Base-by-base conservation (phyloP, 2,113 vertebrate species). In the Thunnus thynnus region DNA sequence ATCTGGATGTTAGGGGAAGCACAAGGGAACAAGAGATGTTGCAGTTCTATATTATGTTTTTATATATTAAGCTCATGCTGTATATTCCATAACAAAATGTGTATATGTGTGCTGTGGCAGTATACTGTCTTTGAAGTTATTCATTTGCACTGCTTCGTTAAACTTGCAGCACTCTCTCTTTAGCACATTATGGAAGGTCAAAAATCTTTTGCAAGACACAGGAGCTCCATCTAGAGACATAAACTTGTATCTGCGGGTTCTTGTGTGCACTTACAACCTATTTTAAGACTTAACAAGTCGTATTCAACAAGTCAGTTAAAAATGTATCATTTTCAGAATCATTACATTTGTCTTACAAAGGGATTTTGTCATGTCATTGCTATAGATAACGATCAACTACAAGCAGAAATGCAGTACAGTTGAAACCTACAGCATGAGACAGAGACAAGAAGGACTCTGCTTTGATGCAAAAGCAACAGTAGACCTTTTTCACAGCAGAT, bases 221-320 rank as follows among this genome's bases (percentile, higher is more conserved):
- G 16, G 32, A 72, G 86, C 89, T 14, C 91, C 86, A 88, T 82
- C 91, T 90, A 83, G 60, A 66, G 91, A 67, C 16, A 0, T 2
- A 51, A 86, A 51, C 14, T 13, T 61, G 60, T 25, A 80, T 1
- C 57, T 58, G 2, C 80, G 8, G 5, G 57, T 57, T 16, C 2
- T 3, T 56, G 0, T 55, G 16, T 18, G 3, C 9, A n/a, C 22
- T 41, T 41, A 41, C 7, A 41, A 41, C 18, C 11, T n/a, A 52
- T 62, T 76, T 30, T 16, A 20, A 51, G 17, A 47, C 7, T 16
- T 13, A 58, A 70, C 13, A 73, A 47, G 46, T 64, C 58, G 1
- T 41, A 65, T 32, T 32, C 27, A 73, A 72, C 60, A 52, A 25
- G 44, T 58, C 7, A 18, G 3, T 63, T 66, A 36, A 32, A 20